These are phyloP conservation scores for Diaprepes abbreviatus DNA, from an alignment of 2,888 invertebrate species.

Conservation along the genomic window DNA sequence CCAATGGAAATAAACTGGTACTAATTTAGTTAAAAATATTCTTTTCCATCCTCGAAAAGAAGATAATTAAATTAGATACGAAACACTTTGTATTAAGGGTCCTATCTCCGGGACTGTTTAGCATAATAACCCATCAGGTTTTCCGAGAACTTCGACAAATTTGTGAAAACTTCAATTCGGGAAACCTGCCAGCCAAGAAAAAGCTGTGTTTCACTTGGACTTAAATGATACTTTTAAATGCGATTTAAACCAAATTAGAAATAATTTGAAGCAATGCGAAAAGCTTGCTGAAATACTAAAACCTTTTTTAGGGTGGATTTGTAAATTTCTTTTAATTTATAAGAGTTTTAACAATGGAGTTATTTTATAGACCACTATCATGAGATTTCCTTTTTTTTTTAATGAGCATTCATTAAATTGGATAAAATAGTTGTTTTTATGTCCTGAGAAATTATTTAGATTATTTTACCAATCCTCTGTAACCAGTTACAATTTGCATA, in stretches of 20 bases:
- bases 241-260: constrained; percentile 11
- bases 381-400: too few relatives aligned
- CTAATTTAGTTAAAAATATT: constrained; percentile 15
- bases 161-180: constrained; percentile 25
- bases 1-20: constrained; percentile 9
- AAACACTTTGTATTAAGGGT: constrained; percentile 17
- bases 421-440: too few relatives aligned
- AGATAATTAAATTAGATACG: constrained; percentile 18
- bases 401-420: too few relatives aligned
- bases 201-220: constrained; percentile 13
- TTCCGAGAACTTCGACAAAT: constrained; percentile 12
- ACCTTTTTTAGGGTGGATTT: background rate
- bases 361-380: too few relatives aligned
- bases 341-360: background rate
- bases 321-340: background rate
- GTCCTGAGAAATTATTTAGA: too few relatives aligned
- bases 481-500: too few relatives aligned
- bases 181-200: constrained; percentile 2
- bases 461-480: too few relatives aligned
- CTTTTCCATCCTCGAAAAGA: constrained; percentile 6
- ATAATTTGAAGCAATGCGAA: constrained; percentile 7
- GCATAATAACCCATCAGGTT: constrained; percentile 23
- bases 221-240: constrained; percentile 19
- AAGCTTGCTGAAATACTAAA: constrained; percentile 2
- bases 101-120: constrained; percentile 11